Percentiles rank a stretch among this genome's conserved stretches.
Conservation (phyloP, 35 echinoderm and acorn worm genomes). For the Chiridota heheva region DNA sequence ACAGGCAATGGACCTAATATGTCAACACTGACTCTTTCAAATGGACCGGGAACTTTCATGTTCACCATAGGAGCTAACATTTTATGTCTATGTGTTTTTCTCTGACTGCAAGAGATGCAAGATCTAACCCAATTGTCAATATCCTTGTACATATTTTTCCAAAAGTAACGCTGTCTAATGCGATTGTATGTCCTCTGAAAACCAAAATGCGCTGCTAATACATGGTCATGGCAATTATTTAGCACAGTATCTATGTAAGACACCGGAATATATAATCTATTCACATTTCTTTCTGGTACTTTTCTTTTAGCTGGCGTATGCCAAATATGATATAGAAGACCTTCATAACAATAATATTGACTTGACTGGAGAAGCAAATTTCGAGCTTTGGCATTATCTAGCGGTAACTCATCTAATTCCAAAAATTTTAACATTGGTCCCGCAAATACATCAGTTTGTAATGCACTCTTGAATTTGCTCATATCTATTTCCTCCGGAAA, state of each 20-base stretch:
- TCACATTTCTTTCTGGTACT: neutral
- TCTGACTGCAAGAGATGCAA: neutral
- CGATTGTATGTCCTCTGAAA: neutral
- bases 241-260: constrained; percentile 10
- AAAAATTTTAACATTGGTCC: neutral
- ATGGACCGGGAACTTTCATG: constrained; percentile 1
- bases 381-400: neutral
- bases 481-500: neutral
- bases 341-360: constrained; percentile 32
- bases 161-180: constrained; percentile 16
- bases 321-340: constrained; percentile 30
- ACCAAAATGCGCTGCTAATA: constrained; percentile 9
- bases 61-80: neutral
- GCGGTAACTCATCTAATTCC: neutral
- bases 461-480: neutral
- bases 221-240: constrained; percentile 28
- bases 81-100: neutral
- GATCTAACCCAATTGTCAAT: neutral
- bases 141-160: neutral
- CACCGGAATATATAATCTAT: neutral
- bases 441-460: neutral
- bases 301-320: constrained; percentile 1
- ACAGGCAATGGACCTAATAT: constrained; percentile 9
- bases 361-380: neutral
- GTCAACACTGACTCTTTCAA: constrained; percentile 15